Evolutionary conservation across 2,888 invertebrate species (phyloP), one percentile per base, ranked within the genome.

Genomic region (Calameuta filiformis): DNA sequence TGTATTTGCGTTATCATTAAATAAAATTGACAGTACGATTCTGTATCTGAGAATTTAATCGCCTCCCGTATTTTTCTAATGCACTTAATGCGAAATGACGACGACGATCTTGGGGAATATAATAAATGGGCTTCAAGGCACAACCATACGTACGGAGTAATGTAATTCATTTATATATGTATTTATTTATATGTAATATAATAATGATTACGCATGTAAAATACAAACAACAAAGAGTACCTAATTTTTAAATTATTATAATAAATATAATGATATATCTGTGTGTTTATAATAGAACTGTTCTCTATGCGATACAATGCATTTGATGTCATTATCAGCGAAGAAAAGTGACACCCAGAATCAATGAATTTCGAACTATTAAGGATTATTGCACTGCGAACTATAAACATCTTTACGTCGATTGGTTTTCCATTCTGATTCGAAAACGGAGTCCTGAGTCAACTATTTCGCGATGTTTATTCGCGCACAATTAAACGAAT

Each of bases 1-100:
- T 96, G 93, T 97, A 95, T 92, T 93, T 96, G 79, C 92, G 92
- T 83, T 95, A 95, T 81, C 89, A 90, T 77, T 88, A 82, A 87
- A 87, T 87, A 89, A 92, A 87, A 69, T 40, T 69, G 11, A 69
- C n/a, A 40, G 40, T 15, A 40, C 15, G 40, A 15, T 15, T 6
- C 15, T 4, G 40, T 40, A 40, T 40, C 40, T 40, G 40, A 40
- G 40, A 15, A 40, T 40, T 40, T 40, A 4, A 6, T 40, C 40
- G 15, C 6, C 15, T 40, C 6, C 15, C 15, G 15, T 15, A 40
- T 15, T 15, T 40, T 40, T 40, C 40, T 40, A 15, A 40, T 6
- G 40, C 40, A 40, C 6, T 15, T 40, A 6, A 15, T 40, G 40
- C 40, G 15, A 40, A 40, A 15, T 40, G 40, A 2, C 6, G 40